Conservation (phyloP, 2,797 vertebrate genomes). For the Benthosema pterotum region DNA sequence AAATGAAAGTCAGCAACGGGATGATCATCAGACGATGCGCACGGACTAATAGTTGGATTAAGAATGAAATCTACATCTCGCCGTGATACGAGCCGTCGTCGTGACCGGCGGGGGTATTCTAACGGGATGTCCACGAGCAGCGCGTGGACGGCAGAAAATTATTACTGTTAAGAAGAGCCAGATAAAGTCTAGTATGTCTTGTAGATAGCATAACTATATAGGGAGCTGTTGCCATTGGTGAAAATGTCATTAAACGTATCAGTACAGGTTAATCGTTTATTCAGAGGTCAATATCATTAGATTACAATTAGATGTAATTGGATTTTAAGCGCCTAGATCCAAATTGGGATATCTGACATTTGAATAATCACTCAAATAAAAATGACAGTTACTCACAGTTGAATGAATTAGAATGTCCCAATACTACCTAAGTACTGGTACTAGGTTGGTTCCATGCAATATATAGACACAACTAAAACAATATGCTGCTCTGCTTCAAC, state of each 20-base stretch:
- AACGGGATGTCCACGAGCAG: too few species aligned
- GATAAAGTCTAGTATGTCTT: constrained; percentile 45
- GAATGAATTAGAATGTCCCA: neutral
- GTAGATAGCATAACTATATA: constrained; percentile 32
- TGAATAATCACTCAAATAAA: constrained; percentile 21
- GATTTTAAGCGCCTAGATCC: constrained; percentile 55
- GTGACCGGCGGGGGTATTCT: too few species aligned
- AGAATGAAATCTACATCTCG: too few species aligned
- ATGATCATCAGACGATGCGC: too few species aligned
- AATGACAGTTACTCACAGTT: constrained; percentile 17
- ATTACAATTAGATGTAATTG: constrained; percentile 65
- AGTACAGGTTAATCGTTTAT: constrained; percentile 61
- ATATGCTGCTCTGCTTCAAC: too few species aligned
- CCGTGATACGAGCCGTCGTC: too few species aligned
- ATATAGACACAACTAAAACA: too few species aligned
- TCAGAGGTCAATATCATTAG: constrained; percentile 54
- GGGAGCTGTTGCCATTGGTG: constrained; percentile 31
- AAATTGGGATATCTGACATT: constrained; percentile 32
- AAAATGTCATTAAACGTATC: constrained; percentile 30
- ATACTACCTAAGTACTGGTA: too few species aligned
- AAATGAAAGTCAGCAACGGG: too few species aligned
- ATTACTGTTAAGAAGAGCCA: constrained; percentile 37
- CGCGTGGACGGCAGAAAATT: too few species aligned
- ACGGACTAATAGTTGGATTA: too few species aligned
- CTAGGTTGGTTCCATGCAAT: too few species aligned